Evolutionary conservation across 2,888 invertebrate species (phyloP), one percentile per base, ranked within the genome.

Genomic region (Lycia hirtaria): DNA sequence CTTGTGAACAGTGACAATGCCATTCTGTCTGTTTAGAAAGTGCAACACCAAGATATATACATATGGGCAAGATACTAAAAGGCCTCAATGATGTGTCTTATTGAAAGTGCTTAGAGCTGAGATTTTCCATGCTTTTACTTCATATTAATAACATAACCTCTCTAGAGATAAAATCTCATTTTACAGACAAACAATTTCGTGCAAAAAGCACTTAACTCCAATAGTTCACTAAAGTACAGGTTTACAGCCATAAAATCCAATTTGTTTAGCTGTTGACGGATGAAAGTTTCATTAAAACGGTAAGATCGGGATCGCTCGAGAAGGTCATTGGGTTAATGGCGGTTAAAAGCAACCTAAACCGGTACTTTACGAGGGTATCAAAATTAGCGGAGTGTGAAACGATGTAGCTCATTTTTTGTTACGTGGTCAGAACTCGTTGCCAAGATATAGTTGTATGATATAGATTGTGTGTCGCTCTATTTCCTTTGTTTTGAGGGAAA

Each of bases 361-460:
- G 22, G n/a, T 47, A 19, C 10, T 55, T 56, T 56, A 56, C 50
- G 56, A 49, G 43, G 44, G 5, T 30, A 38, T 56, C 50, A 50
- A 55, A 49, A 55, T 55, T 55, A 35, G 49, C 43, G 10, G 47
- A 54, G 49, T 43, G 55, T 44, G 40, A 45, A 45, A 45, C 56
- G 38, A 50, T 45, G 50, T 56, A 41, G 35, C 35, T 35, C 15
- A 47, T 47, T 47, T 30, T 47, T 47, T 47, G 47, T 10, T 2
- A 47, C 35, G 15, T 47, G 41, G 41, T 5, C 26, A 10, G n/a
- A 28, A 26, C 26, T 41, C 15, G 26, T 41, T 40, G 15, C 1
- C 10, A 5, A 17, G 14, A 9, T 17, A 17, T 10, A 7, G 38
- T 7, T 22, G 7, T 40, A 12, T 4, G 10, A 1, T 38, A 22